Percentiles rank a stretch among this genome's conserved stretches.
Evolutionary conservation across 2,113 vertebrate genomes (phyloP).

Genomic region (Meles meles): DNA sequence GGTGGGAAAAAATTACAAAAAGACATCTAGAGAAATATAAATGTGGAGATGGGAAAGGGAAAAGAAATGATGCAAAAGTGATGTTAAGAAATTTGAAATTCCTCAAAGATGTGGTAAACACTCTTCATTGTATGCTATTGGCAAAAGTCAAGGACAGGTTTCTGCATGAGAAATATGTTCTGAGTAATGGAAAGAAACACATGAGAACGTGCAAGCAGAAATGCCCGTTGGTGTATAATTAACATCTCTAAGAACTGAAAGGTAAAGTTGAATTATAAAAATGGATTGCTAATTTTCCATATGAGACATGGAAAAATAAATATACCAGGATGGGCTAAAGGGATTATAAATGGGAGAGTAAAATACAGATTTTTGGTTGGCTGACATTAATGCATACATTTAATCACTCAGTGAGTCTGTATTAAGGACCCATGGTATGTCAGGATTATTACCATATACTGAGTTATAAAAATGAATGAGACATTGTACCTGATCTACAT

Average conservation of each 20-base stretch:
- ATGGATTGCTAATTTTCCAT: background rate
- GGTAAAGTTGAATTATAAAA: background rate
- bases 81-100: conserved; percentile 12
- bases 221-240: background rate
- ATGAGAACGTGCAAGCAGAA: conserved; percentile 2
- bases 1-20: background rate
- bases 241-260: background rate
- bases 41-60: background rate
- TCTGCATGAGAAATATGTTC: background rate
- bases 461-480: background rate
- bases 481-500: background rate
- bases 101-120: background rate
- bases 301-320: background rate
- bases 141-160: background rate
- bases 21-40: background rate
- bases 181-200: background rate
- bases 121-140: background rate
- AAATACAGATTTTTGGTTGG: background rate
- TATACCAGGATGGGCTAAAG: background rate
- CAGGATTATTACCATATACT: background rate
- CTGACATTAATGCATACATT: background rate
- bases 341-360: background rate
- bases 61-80: background rate
- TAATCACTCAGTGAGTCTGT: background rate
- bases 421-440: background rate